These are phyloP conservation scores for Myzus persicae DNA, from an alignment of 1,140 invertebrate genomes.

Conservation along the genomic window DNA sequence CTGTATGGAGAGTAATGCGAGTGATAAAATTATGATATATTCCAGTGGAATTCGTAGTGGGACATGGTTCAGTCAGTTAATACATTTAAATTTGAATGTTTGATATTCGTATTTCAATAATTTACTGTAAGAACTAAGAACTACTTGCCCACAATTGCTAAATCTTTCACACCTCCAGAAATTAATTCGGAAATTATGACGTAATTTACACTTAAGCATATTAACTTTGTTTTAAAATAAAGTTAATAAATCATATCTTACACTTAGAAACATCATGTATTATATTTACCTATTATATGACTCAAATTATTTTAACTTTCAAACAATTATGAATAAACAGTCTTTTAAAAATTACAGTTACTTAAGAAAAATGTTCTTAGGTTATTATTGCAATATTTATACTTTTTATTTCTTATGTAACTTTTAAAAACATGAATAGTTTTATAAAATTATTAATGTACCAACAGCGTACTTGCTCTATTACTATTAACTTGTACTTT, in stretches of 20 bases:
- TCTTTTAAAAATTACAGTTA: background rate
- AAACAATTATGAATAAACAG: background rate
- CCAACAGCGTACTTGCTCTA: background rate
- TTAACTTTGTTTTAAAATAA: background rate
- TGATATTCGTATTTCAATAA: background rate
- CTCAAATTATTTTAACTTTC: background rate
- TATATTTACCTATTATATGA: background rate
- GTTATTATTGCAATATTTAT: background rate
- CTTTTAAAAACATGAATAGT: background rate
- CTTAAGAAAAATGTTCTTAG: background rate
- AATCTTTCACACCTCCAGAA: background rate
- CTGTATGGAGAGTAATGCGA: background rate
- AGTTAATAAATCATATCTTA: background rate
- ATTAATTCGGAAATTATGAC: background rate
- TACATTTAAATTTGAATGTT: background rate
- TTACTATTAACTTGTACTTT: background rate
- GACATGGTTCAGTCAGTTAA: background rate
- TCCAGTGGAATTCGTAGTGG: background rate
- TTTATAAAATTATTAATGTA: background rate
- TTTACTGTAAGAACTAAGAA: background rate
- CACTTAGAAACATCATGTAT: background rate
- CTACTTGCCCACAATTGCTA: background rate
- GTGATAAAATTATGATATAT: background rate
- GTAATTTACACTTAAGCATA: background rate
- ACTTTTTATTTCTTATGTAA: slow-evolving; percentile 1